Conservation (phyloP, 2,113 vertebrate species). For the Picathartes gymnocephalus region DNA sequence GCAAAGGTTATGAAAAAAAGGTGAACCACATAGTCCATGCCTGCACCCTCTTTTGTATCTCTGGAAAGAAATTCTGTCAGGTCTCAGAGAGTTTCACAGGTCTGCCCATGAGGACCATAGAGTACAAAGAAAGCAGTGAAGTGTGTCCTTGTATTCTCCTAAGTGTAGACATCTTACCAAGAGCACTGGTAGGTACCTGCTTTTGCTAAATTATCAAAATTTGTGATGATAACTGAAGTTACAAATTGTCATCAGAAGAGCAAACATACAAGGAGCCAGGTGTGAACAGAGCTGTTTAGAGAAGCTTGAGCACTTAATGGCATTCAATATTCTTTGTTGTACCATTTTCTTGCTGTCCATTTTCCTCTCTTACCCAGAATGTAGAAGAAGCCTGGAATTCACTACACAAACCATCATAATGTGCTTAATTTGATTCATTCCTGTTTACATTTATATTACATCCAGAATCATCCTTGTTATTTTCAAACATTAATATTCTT, state of each 20-base stretch:
- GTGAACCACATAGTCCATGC: neutral
- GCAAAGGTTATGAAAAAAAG: neutral
- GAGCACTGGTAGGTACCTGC: neutral
- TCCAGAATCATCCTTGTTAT: neutral
- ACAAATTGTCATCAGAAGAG: neutral
- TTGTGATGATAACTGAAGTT: neutral
- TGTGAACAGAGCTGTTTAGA: neutral
- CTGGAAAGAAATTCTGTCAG: neutral
- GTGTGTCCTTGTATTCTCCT: neutral
- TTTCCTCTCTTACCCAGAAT: neutral
- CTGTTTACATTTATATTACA: neutral
- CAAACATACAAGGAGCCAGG: neutral
- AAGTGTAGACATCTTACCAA: neutral
- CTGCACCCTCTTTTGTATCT: neutral
- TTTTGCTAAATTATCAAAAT: neutral
- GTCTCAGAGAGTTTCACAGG: neutral
- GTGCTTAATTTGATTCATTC: neutral
- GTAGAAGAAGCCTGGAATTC: neutral
- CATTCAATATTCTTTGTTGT: neutral
- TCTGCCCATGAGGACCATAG: neutral
- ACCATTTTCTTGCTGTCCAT: neutral
- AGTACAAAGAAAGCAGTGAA: neutral
- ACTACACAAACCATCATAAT: neutral
- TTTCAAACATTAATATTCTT: constrained; percentile 11
- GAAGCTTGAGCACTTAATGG: neutral